Evolutionary conservation across 2,113 vertebrate species (phyloP).

Genomic region (Blennius ocellaris): DNA sequence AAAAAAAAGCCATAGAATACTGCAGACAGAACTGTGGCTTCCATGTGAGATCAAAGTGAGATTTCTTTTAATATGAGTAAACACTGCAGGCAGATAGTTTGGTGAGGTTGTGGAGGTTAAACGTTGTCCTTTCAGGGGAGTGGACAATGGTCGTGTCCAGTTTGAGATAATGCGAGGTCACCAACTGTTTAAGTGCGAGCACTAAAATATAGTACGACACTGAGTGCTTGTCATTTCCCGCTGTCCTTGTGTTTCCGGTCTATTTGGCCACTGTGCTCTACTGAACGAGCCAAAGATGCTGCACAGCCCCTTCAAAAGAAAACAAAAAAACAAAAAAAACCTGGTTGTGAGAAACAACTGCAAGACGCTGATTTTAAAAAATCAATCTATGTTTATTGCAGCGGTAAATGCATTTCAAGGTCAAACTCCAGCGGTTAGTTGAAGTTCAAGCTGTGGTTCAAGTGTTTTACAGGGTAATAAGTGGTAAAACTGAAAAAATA

Average conservation of each 20-base stretch:
- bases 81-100: too few relatives aligned
- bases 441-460: slow-evolving; percentile 1
- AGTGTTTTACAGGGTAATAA: background rate
- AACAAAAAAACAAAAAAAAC: background rate
- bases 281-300: background rate
- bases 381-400: slow-evolving; percentile 4
- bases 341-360: background rate
- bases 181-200: background rate
- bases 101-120: too few relatives aligned
- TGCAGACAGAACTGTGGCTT: too few relatives aligned
- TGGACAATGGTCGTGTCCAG: too few relatives aligned
- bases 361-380: slow-evolving; percentile 4
- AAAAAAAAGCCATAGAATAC: too few relatives aligned
- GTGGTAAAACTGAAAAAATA: background rate
- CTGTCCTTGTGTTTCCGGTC: background rate
- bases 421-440: background rate
- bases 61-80: too few relatives aligned
- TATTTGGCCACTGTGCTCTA: background rate
- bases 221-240: too few relatives aligned
- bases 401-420: slow-evolving; percentile 14
- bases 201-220: background rate
- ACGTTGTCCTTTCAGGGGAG: too few relatives aligned
- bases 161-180: too few relatives aligned
- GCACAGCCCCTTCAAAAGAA: too few relatives aligned
- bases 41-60: too few relatives aligned